A percentile compares a stretch with the other conserved stretches of the same genome.
Evolutionary conservation across 1,140 invertebrate species (phyloP).

Genomic region (Drosophila kikkawai): DNA sequence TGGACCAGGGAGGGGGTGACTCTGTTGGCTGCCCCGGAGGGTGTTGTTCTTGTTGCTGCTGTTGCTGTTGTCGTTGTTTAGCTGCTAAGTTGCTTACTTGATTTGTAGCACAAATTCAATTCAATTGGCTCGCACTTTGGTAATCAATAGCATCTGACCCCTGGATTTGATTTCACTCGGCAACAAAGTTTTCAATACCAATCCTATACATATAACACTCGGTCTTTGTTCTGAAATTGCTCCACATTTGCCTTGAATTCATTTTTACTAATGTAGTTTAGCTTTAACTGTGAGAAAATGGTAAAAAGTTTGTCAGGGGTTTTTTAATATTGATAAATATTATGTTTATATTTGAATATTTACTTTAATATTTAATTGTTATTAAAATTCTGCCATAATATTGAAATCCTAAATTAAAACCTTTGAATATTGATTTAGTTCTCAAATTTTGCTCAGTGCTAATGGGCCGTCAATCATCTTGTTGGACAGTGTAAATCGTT

Average conservation of each 20-base stretch:
- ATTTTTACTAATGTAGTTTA: background rate
- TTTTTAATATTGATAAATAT: background rate
- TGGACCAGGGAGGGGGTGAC: slow-evolving; percentile 4
- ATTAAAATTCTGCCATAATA: background rate
- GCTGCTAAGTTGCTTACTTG: slow-evolving; percentile 82
- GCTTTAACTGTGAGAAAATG: background rate
- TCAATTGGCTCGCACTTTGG: slow-evolving; percentile 73
- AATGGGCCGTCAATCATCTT: slow-evolving; percentile 29
- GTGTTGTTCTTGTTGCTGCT: slow-evolving; percentile 33
- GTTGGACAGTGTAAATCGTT: slow-evolving; percentile 57
- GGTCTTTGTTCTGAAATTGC: slow-evolving; percentile 24
- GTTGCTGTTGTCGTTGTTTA: slow-evolving; percentile 65
- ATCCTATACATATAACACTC: slow-evolving; percentile 11
- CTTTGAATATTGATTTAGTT: background rate
- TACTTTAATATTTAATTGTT: background rate
- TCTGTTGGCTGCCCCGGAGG: slow-evolving; percentile 21
- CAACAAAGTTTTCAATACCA: slow-evolving; percentile 68
- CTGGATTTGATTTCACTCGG: slow-evolving; percentile 68
- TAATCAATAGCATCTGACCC: slow-evolving; percentile 57
- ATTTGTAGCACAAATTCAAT: slow-evolving; percentile 82
- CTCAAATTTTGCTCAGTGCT: slow-evolving; percentile 18
- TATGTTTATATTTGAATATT: too few relatives aligned
- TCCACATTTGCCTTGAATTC: slow-evolving; percentile 3
- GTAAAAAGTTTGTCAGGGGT: too few relatives aligned
- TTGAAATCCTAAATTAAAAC: background rate